Conservation (phyloP, 2,797 vertebrate genomes). For the Chelmon rostratus region DNA sequence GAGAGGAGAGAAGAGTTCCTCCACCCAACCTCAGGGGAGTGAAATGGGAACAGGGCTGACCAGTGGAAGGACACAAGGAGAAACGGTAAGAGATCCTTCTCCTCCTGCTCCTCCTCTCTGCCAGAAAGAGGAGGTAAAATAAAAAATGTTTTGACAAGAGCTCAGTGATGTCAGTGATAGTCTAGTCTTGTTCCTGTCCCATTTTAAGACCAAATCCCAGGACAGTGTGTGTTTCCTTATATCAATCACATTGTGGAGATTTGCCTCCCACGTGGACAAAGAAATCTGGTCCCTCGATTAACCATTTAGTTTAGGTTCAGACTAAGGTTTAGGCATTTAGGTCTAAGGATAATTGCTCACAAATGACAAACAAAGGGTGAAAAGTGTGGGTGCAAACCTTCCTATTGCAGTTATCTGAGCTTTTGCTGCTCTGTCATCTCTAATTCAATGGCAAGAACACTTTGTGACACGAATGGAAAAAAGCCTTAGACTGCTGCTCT, state of each 20-base stretch:
- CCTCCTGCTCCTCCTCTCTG: conserved; percentile 16
- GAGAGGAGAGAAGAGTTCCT: conserved; percentile 24
- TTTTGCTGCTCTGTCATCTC: conserved; percentile 17
- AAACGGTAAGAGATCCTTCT: conserved; percentile 39
- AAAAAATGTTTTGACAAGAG: conserved; percentile 25
- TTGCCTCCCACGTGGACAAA: background rate
- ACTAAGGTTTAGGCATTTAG: background rate
- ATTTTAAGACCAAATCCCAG: conserved; percentile 25
- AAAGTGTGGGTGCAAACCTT: background rate
- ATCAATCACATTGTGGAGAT: background rate
- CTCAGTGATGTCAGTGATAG: conserved; percentile 23
- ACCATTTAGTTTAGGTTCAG: background rate
- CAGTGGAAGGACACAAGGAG: conserved; percentile 29
- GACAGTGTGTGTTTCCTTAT: background rate
- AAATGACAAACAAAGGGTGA: background rate
- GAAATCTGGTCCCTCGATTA: background rate
- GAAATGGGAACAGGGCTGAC: conserved; percentile 57
- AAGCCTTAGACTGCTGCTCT: conserved; percentile 22
- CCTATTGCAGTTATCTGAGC: background rate
- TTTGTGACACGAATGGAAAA: conserved; percentile 23
- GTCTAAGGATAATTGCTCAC: background rate
- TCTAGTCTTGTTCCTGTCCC: conserved; percentile 41
- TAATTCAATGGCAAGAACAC: conserved; percentile 56
- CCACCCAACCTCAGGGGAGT: conserved; percentile 78
- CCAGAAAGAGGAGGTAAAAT: conserved; percentile 18